Evolutionary conservation across 2,888 invertebrate species (phyloP).

Genomic region (Macaria notata): DNA sequence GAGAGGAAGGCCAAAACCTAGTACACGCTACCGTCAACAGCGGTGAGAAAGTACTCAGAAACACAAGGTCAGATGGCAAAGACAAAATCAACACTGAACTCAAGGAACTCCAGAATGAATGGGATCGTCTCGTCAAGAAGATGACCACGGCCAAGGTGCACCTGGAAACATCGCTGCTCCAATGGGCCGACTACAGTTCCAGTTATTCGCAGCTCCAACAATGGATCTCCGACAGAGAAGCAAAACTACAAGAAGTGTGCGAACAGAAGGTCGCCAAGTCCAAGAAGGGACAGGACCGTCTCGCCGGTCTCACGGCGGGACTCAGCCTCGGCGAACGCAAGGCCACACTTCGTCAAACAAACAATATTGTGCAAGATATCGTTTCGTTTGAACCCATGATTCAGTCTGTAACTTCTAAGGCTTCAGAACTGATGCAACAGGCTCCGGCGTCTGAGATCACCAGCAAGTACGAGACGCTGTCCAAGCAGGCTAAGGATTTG

Average conservation of each 20-base stretch:
- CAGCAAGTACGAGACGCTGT: constrained; percentile 93
- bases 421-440: constrained; percentile 94
- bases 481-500: constrained; percentile 94
- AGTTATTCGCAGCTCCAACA: constrained; percentile 95
- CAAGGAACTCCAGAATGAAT: constrained; percentile 94
- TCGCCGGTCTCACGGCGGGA: constrained; percentile 87
- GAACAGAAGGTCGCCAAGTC: constrained; percentile 92
- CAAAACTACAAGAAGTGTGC: constrained; percentile 94
- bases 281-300: constrained; percentile 87
- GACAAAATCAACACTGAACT: constrained; percentile 93
- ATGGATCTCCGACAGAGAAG: constrained; percentile 97
- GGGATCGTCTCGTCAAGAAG: constrained; percentile 95
- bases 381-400: constrained; percentile 98
- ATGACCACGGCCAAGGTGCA: constrained; percentile 95
- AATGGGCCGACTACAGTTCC: constrained; percentile 98
- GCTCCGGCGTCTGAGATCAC: constrained; percentile 96
- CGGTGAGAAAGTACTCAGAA: constrained; percentile 94
- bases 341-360: constrained; percentile 94
- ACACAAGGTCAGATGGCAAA: constrained; percentile 93
- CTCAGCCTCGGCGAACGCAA: constrained; percentile 92
- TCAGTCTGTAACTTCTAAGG: constrained; percentile 96
- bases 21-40: constrained; percentile 94
- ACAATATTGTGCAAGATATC: constrained; percentile 97
- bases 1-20: constrained; percentile 93
- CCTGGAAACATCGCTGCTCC: constrained; percentile 93